Conservation (phyloP, 2,113 vertebrate species). For the Sula dactylatra region DNA sequence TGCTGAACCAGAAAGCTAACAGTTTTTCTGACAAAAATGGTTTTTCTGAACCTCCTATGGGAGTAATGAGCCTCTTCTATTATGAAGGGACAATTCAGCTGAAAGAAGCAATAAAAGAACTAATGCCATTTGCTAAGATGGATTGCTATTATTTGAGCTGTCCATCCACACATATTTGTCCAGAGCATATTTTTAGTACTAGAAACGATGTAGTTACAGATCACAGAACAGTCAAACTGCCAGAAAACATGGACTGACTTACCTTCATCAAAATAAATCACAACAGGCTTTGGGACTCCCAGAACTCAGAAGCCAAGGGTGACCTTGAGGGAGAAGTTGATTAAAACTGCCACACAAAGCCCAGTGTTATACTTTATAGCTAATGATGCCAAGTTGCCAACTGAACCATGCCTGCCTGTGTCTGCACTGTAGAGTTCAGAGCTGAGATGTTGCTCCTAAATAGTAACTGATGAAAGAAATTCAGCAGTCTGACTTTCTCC, state of each 20-base stretch:
- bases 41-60: not conserved
- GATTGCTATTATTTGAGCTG: conserved; percentile 64
- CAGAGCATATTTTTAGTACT: conserved; percentile 41
- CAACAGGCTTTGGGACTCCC: conserved; percentile 44
- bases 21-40: not conserved
- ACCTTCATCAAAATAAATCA: conserved; percentile 71
- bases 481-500: not conserved
- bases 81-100: conserved; percentile 34
- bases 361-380: conserved; percentile 31
- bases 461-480: not conserved
- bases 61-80: conserved; percentile 30
- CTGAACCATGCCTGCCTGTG: not conserved
- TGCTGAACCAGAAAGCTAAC: not conserved
- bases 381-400: conserved; percentile 22
- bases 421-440: not conserved
- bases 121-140: conserved; percentile 43
- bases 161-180: conserved; percentile 50
- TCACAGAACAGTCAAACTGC: conserved; percentile 61
- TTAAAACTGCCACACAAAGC: conserved; percentile 60
- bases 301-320: conserved; percentile 62
- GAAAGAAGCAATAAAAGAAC: conserved; percentile 55
- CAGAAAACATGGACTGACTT: conserved; percentile 56
- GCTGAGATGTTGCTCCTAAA: not conserved
- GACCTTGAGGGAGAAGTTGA: conserved; percentile 70
- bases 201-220: conserved; percentile 62